Evolutionary conservation across 1,140 invertebrate species (phyloP).

Genomic region (Berghia stephanieae): DNA sequence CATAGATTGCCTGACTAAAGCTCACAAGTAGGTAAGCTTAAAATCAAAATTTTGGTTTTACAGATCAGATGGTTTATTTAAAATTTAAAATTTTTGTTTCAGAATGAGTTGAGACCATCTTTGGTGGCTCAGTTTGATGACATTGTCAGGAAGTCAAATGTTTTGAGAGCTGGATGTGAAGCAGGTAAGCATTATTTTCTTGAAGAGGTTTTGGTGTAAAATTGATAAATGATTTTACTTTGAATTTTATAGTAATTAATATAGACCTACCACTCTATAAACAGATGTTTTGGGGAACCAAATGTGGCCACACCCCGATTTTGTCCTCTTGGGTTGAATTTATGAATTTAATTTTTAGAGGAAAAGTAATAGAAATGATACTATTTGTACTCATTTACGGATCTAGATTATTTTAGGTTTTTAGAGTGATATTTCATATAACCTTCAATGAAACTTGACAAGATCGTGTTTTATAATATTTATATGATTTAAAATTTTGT

Average conservation of each 20-base stretch:
- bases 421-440: too few species aligned
- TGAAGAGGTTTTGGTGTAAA: not conserved
- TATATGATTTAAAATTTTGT: too few species aligned
- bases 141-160: slow-evolving; percentile 57
- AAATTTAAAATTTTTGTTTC: slow-evolving; percentile 29
- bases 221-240: not conserved
- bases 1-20: not conserved
- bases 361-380: too few species aligned
- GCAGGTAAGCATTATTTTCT: slow-evolving; percentile 49
- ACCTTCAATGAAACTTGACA: too few species aligned
- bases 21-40: not conserved
- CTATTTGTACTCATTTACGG: too few species aligned
- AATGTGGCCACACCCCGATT: not conserved
- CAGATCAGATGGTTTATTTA: not conserved
- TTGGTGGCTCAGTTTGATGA: slow-evolving; percentile 66
- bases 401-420: too few species aligned
- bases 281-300: not conserved
- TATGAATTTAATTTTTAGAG: not conserved
- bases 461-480: too few species aligned
- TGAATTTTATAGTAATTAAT: not conserved
- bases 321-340: not conserved
- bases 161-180: slow-evolving; percentile 58
- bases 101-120: slow-evolving; percentile 56
- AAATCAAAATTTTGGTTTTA: not conserved
- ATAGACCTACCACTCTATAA: not conserved